Percentiles rank a stretch among this genome's conserved stretches.
Conservation (phyloP, 2,797 vertebrate species). For the Ptychobarbus kaznakovi region DNA sequence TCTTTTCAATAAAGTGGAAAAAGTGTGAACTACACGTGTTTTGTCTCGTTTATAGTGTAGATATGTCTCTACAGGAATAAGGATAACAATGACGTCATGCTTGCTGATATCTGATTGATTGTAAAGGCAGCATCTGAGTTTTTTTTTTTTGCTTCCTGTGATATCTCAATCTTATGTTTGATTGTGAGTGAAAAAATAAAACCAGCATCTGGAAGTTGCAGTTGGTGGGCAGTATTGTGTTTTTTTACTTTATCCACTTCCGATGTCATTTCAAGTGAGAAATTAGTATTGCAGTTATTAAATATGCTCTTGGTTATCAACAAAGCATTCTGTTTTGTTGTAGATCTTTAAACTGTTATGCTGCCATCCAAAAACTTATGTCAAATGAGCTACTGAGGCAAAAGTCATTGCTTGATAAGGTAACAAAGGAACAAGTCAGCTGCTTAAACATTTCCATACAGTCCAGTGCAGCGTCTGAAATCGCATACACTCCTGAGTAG, state of each 20-base stretch:
- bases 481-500: too few relatives aligned
- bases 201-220: background rate
- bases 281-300: background rate
- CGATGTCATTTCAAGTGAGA: background rate
- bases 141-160: too few relatives aligned
- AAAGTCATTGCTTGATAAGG: background rate
- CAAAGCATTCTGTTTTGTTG: background rate
- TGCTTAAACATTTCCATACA: background rate
- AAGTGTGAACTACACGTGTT: background rate
- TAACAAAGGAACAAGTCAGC: background rate
- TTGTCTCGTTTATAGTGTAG: background rate
- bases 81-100: background rate
- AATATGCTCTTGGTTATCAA: background rate
- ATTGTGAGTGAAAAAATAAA: too few relatives aligned
- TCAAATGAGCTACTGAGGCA: too few relatives aligned
- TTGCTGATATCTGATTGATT: background rate
- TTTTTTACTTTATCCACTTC: too few relatives aligned
- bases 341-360: background rate
- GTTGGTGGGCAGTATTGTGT: too few relatives aligned
- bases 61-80: too few relatives aligned
- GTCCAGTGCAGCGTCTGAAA: too few relatives aligned
- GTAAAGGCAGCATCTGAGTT: too few relatives aligned
- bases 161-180: too few relatives aligned
- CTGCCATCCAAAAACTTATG: background rate
- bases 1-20: slow-evolving; percentile 84